These are phyloP conservation scores for Tachina lurida DNA, from an alignment of 2,888 invertebrate species.

Conservation along the genomic window DNA sequence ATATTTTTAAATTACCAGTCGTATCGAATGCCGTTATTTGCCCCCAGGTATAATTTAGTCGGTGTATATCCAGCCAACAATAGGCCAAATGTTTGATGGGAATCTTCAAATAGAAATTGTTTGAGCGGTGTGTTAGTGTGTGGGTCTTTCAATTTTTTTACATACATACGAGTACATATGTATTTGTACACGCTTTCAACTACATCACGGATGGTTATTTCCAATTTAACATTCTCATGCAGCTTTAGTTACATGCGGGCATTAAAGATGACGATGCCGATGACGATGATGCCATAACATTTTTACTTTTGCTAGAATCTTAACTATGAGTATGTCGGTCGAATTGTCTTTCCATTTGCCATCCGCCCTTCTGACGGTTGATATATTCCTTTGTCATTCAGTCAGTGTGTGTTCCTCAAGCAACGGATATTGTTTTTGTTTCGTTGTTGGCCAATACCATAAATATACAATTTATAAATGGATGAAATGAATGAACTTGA, in stretches of 20 bases:
- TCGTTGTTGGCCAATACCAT: slow-evolving; percentile 22
- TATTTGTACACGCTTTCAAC: slow-evolving; percentile 41
- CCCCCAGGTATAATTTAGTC: too few species aligned
- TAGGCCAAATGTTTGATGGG: neutral
- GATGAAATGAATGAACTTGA: slow-evolving; percentile 51
- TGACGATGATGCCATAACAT: slow-evolving; percentile 53
- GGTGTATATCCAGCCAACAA: too few species aligned
- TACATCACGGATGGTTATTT: slow-evolving; percentile 60
- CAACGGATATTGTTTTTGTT: slow-evolving; percentile 45
- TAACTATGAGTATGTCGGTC: slow-evolving; percentile 27
- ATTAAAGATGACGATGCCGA: slow-evolving; percentile 14
- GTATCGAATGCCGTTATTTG: too few species aligned
- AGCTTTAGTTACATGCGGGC: slow-evolving; percentile 71
- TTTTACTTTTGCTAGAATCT: slow-evolving; percentile 48
- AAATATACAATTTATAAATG: slow-evolving; percentile 18
- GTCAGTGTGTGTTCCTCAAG: slow-evolving; percentile 26
- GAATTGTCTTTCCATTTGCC: slow-evolving; percentile 20
- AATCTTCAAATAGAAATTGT: slow-evolving; percentile 25
- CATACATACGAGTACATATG: neutral
- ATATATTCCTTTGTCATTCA: slow-evolving; percentile 18
- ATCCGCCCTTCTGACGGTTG: slow-evolving; percentile 5
- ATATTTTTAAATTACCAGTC: too few species aligned
- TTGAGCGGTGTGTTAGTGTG: neutral
- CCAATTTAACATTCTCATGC: slow-evolving; percentile 70
- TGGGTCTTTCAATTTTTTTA: neutral